Base-by-base conservation (phyloP, 2,888 invertebrate genomes). In the Syritta pipiens region DNA sequence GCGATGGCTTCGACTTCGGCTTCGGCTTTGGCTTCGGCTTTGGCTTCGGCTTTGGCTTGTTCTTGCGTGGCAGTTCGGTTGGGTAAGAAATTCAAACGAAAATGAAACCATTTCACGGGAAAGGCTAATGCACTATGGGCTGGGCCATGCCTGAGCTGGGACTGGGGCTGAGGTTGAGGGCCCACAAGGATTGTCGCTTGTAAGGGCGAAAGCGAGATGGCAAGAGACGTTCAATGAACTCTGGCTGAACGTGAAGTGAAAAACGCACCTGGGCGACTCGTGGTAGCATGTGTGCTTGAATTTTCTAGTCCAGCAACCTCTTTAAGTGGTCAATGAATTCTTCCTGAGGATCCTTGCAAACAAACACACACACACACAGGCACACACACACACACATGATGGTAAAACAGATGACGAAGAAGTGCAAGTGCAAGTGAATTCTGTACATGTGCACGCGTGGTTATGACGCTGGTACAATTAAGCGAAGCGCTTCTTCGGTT, bases 101-200 rank as follows among this genome's bases (percentile, higher is more conserved):
- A 85, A 85, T 83, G 85, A 85, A 85, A 85, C 84, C 85, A 84
- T 82, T 83, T 83, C 76, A 72, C 59, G 42, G 42, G 68, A 81
- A 74, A 81, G 79, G 79, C 74, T 62, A 79, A 79, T 79, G 72
- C 67, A 79, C 79, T 72, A 49, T 72, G 30, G 6, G 20, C 30
- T 42, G 32, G 30, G 76, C 44, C 30, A 65, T 60, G 51, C 69
- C 53, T 69, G 76, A 69, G 63, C 51, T 53, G 71, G 71, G 77
- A 49, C 30, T 32, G 67, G 60, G 28, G 37, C 37, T 37, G 37
- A 17, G 37, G 17, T 37, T 14, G 28, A 28, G 37, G 37, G 49
- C 57, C 55, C 30, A 60, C 60, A 67, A n/a, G 62, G 60, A 67
- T 72, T 67, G 67, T 68, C 60, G 79, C 67, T 60, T 44, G 46